Base-by-base conservation (phyloP, 2,888 invertebrate genomes). In the Troides aeacus region DNA sequence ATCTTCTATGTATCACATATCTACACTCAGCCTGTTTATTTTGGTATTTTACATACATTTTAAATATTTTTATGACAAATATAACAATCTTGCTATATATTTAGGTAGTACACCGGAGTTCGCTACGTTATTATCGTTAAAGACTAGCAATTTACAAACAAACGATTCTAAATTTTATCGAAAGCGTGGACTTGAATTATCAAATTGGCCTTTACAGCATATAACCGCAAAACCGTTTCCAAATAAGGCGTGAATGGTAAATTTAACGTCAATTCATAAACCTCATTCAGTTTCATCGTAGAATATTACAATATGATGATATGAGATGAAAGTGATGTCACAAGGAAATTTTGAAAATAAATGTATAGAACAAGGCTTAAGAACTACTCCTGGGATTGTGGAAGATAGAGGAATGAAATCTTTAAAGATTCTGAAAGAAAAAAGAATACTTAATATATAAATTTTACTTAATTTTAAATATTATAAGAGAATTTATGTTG, bases 1-100 rank as follows among this genome's bases (percentile, higher is more conserved):
- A 18, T 21, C 30, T 24, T 56, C 39, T 57, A 57, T 67, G 50
- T 67, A 53, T 59, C 42, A 46, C 50, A 53, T n/a, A 53, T n/a
- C 18, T 53, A 53, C 53, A 18, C 18, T 18, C 6, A 6, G 18
- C 15, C 18, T 53, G n/a, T 53, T n/a, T 6, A 6, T n/a, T n/a
- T 6, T 53, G 0, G n/a, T 7, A 18, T n/a, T 53, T 0, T 7
- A 53, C 5, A 53, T 53, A 53, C 18, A n/a, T 53, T 53, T 53
- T 53, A 18, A 18, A 53, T 53, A 46, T 53, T 53, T 5, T 53
- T 5, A 53, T 53, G n/a, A 6, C 6, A n/a, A 53, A 53, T n/a
- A 50, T 18, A 18, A 7, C 7, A 53, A 7, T 53, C 53, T 18
- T 1, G 3, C n/a, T 53, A 53, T 0, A 53, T 50, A 18, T 18